Percentiles rank a stretch among this genome's conserved stretches.
Conservation (phyloP, 2,888 invertebrate genomes). For the Hyles lineata region DNA sequence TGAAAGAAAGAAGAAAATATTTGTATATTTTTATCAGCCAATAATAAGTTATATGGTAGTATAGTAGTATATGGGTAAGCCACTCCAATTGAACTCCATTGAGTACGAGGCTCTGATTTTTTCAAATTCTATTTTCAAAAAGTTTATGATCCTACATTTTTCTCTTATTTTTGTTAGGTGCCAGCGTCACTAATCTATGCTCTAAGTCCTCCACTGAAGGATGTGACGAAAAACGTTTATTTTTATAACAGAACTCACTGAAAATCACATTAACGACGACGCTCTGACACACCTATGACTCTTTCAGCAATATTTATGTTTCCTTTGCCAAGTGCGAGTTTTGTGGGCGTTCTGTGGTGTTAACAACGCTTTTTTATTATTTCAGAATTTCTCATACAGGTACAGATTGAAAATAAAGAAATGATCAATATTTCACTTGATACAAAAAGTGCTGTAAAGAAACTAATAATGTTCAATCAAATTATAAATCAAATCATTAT, state of each 20-base stretch:
- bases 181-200: background rate
- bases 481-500: too few species aligned
- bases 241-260: slow-evolving; percentile 38
- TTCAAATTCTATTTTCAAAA: too few species aligned
- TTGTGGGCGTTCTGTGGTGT: slow-evolving; percentile 54
- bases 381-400: slow-evolving; percentile 42
- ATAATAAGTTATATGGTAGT: too few species aligned
- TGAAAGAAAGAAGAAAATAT: too few species aligned
- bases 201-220: background rate
- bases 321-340: slow-evolving; percentile 62
- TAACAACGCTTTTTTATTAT: slow-evolving; percentile 45
- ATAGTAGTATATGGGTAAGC: too few species aligned
- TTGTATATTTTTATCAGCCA: too few species aligned
- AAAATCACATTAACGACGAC: slow-evolving; percentile 48
- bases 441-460: too few species aligned
- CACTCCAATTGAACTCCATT: too few species aligned
- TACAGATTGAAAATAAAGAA: background rate
- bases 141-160: too few species aligned
- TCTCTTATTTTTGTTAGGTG: background rate
- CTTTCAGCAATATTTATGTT: slow-evolving; percentile 73
- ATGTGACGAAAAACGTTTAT: slow-evolving; percentile 33
- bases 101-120: too few species aligned
- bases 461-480: too few species aligned
- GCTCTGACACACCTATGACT: slow-evolving; percentile 64
- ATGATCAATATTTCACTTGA: background rate